Evolutionary conservation across 2,888 invertebrate species (phyloP).

Genomic region (Amiota minor): DNA sequence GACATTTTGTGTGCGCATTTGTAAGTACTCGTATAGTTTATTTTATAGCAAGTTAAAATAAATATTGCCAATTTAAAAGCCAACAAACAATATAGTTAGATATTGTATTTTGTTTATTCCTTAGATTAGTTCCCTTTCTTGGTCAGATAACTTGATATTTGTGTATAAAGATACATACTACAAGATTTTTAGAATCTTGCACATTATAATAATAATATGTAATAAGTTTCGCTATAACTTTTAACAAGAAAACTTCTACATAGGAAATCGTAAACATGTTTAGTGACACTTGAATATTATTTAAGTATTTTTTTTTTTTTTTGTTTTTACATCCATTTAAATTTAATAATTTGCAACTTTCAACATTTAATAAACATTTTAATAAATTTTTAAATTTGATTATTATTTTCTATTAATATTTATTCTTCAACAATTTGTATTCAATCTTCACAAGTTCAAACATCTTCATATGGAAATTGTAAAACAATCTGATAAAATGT

Average conservation of each 20-base stretch:
- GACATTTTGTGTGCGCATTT: conserved; percentile 45
- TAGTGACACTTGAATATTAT: no score
- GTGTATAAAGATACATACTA: conserved; percentile 33
- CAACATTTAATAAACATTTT: conserved; percentile 25
- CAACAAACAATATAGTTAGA: not conserved
- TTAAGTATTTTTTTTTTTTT: not conserved
- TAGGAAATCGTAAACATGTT: no score
- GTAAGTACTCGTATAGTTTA: conserved; percentile 2
- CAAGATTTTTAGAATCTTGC: conserved; percentile 23
- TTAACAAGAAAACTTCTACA: no score
- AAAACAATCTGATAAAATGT: no score
- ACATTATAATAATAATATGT: no score
- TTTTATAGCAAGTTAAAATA: conserved; percentile 9
- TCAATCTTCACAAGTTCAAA: no score
- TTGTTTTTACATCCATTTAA: conserved; percentile 8
- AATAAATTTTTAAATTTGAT: no score
- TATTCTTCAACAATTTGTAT: no score
- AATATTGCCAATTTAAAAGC: conserved; percentile 20
- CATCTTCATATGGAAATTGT: no score
- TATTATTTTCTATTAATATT: no score
- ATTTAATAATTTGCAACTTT: conserved; percentile 15
- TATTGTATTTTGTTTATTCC: conserved; percentile 30
- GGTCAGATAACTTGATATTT: conserved; percentile 61
- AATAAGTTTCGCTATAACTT: no score
- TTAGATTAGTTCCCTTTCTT: conserved; percentile 60